Percentiles rank a stretch among this genome's conserved stretches.
Conservation (phyloP, 2,113 vertebrate genomes). For the Paedocypris sp. region DNA sequence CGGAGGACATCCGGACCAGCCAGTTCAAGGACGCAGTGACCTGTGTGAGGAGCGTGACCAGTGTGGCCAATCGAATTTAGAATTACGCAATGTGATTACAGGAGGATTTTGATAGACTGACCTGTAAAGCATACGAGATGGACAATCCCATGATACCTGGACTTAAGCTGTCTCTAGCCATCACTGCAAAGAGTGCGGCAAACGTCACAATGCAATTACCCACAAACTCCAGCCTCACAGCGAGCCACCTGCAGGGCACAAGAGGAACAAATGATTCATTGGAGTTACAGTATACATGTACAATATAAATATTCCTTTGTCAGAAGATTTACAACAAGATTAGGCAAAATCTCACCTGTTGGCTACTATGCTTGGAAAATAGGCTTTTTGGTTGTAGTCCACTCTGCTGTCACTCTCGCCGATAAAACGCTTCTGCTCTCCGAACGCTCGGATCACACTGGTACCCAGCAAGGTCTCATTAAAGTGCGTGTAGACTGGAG, state of each 20-base stretch:
- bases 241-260: slow-evolving; percentile 74
- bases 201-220: slow-evolving; percentile 86
- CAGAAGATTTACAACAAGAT: no score
- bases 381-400: slow-evolving; percentile 91
- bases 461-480: slow-evolving; percentile 85
- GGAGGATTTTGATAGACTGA: slow-evolving; percentile 34
- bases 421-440: slow-evolving; percentile 81
- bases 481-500: slow-evolving; percentile 90
- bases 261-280: slow-evolving; percentile 1
- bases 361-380: slow-evolving; percentile 89
- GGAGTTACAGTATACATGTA: no score
- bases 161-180: slow-evolving; percentile 72
- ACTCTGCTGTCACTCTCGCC: slow-evolving; percentile 74
- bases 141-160: slow-evolving; percentile 85
- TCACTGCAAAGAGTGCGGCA: slow-evolving; percentile 78
- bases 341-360: slow-evolving; percentile 66
- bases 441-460: slow-evolving; percentile 84
- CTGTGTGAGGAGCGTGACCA: slow-evolving; percentile 44
- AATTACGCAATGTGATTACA: background rate
- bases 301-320: no score
- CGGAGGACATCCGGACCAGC: slow-evolving; percentile 92
- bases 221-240: slow-evolving; percentile 81
- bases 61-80: background rate
- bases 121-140: slow-evolving; percentile 89
- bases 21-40: slow-evolving; percentile 84